Percentiles rank a stretch among this genome's conserved stretches.
phyloP scores from a whole-genome alignment of 2,113 vertebrate genomes.

The Cinclus cinclus region DNA sequence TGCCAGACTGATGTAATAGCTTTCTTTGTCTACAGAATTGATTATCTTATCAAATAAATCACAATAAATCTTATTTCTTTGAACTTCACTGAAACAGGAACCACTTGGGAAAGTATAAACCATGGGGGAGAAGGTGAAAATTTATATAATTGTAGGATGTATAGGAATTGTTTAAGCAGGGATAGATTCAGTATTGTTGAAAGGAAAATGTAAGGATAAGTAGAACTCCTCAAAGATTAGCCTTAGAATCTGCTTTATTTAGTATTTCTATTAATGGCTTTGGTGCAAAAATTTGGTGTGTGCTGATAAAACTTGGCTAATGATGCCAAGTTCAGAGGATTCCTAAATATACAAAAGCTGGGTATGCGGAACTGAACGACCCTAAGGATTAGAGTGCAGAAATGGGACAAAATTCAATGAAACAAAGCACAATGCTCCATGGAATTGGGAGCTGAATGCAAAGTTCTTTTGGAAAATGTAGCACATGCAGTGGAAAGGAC shows the following conservation, averaged over 20 bases:
- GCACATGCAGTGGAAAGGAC: background rate
- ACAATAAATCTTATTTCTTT: background rate
- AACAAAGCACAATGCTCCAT: background rate
- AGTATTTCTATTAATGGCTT: slow-evolving; percentile 30
- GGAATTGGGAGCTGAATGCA: background rate
- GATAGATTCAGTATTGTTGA: background rate
- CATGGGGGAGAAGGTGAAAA: background rate
- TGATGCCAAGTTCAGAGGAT: slow-evolving; percentile 29
- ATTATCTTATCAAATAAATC: background rate
- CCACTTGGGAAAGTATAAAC: background rate
- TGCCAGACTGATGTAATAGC: background rate
- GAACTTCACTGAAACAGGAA: background rate
- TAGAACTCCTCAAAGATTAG: slow-evolving; percentile 34
- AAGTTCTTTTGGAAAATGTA: background rate
- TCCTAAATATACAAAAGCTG: slow-evolving; percentile 21
- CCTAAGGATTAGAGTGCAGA: slow-evolving; percentile 26
- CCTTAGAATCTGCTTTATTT: slow-evolving; percentile 14
- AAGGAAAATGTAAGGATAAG: background rate
- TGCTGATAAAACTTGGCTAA: slow-evolving; percentile 41
- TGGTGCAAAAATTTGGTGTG: slow-evolving; percentile 41
- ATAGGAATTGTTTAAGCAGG: background rate
- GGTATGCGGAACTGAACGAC: slow-evolving; percentile 9
- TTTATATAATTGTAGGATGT: background rate
- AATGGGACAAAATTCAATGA: background rate
- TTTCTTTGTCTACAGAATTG: background rate